These are phyloP conservation scores for Fregetta grallaria DNA, from an alignment of 2,113 vertebrate genomes.

Conservation along the genomic window DNA sequence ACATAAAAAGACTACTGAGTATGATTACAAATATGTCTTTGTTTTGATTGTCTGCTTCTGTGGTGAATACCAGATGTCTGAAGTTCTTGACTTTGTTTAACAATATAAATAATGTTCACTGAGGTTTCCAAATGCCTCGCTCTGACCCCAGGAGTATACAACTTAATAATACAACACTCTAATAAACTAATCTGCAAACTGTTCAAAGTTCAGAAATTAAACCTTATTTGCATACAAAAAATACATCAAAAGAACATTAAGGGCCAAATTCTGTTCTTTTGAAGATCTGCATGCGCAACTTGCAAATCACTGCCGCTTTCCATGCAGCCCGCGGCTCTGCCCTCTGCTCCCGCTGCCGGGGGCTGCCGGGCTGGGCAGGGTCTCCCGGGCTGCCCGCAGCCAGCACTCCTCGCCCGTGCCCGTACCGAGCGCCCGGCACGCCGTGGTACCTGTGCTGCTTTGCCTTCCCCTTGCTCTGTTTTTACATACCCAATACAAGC, in stretches of 20 bases:
- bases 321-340: neutral
- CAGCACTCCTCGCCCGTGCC: fast-evolving
- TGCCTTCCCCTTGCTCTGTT: fast-evolving
- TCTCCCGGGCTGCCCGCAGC: neutral
- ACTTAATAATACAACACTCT: neutral
- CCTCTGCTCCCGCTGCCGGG: neutral
- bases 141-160: neutral
- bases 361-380: neutral
- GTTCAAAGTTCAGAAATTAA: conserved; percentile 28
- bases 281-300: neutral
- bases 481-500: fast-evolving
- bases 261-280: neutral
- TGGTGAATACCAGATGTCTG: neutral
- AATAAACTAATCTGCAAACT: conserved; percentile 25
- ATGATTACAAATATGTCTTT: conserved; percentile 43
- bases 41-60: conserved; percentile 20
- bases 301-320: fast-evolving
- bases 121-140: neutral
- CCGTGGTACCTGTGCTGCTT: fast-evolving
- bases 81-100: conserved; percentile 39
- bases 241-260: neutral
- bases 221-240: neutral
- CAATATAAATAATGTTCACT: neutral
- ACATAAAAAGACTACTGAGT: conserved; percentile 40
- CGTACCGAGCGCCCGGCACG: fast-evolving